Percentiles rank a stretch among this genome's conserved stretches.
These are phyloP conservation scores for Cirrhinus mrigala DNA, from an alignment of 2,797 vertebrate genomes.

Conservation along the genomic window DNA sequence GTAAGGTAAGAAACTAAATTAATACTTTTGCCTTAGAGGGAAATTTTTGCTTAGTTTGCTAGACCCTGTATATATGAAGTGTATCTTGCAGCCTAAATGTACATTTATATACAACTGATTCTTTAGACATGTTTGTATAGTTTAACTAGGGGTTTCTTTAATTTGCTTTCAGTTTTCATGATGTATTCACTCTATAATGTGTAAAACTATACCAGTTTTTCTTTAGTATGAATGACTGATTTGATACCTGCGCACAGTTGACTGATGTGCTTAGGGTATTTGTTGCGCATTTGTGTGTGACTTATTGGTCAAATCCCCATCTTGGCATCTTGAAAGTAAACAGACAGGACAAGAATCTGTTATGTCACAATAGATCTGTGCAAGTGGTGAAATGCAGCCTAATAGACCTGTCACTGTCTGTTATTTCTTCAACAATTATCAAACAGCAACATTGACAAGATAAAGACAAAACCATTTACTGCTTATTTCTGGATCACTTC, in stretches of 20 bases:
- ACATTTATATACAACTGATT: background rate
- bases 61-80: background rate
- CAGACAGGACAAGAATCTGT: background rate
- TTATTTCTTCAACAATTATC: background rate
- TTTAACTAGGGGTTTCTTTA: background rate
- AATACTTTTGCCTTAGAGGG: background rate
- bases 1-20: constrained; percentile 81
- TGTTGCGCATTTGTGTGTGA: background rate
- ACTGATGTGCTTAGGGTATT: background rate
- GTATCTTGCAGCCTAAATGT: background rate
- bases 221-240: background rate
- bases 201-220: background rate
- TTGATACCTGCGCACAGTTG: background rate
- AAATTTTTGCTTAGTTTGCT: background rate
- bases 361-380: background rate
- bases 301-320: background rate
- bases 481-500: background rate
- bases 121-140: background rate
- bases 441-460: background rate
- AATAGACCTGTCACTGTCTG: background rate
- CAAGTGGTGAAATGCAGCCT: background rate
- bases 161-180: background rate
- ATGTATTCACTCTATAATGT: background rate
- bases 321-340: background rate
- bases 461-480: background rate